A percentile compares a stretch with the other conserved stretches of the same genome.
phyloP scores from a whole-genome alignment of 2,888 invertebrate species.

The Hartigia nigra region DNA sequence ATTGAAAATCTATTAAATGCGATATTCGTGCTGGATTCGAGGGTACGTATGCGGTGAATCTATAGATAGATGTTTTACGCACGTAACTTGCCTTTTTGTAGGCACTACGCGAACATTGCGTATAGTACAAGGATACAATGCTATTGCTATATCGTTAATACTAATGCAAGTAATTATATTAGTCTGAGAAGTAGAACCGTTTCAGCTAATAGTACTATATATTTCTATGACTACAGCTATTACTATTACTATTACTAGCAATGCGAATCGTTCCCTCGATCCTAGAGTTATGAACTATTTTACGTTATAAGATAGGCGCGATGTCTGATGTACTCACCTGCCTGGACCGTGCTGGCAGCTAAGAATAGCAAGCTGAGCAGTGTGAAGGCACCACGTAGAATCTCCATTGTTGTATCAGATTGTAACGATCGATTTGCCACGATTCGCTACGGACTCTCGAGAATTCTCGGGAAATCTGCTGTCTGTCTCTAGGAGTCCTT shows the following conservation, averaged over 20 bases:
- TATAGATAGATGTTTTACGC: not conserved
- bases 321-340: slow-evolving; percentile 51
- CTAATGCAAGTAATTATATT: not conserved
- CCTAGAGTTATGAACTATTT: not conserved
- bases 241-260: not conserved
- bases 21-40: not conserved
- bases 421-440: not conserved
- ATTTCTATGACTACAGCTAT: not conserved
- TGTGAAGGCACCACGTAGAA: slow-evolving; percentile 52
- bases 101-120: not conserved
- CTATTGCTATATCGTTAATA: not conserved
- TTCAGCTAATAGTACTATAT: not conserved
- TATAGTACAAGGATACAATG: not conserved
- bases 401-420: slow-evolving; percentile 54
- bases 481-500: not conserved
- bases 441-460: not conserved
- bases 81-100: not conserved
- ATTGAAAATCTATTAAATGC: not conserved
- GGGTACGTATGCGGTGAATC: not conserved
- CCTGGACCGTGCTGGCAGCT: slow-evolving; percentile 57
- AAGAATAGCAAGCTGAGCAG: slow-evolving; percentile 62
- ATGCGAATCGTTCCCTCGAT: not conserved
- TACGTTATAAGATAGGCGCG: not conserved
- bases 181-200: not conserved
- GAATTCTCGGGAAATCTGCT: not conserved